These are phyloP conservation scores for Epizoanthus illoricatus DNA, from an alignment of 92 coral and sea anemone genomes.

Conservation along the genomic window DNA sequence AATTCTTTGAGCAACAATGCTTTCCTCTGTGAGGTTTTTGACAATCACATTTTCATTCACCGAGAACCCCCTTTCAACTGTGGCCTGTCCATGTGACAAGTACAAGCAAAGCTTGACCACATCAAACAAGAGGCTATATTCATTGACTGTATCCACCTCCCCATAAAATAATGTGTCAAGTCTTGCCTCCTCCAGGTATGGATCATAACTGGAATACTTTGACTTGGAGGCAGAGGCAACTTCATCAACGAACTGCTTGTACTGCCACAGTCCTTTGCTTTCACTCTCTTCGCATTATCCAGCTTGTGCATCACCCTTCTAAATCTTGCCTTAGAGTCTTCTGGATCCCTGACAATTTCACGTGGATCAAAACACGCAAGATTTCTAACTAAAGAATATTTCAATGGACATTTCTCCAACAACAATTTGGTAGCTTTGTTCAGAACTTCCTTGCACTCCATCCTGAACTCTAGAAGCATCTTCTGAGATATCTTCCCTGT, in stretches of 20 bases:
- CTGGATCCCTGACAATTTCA: slow-evolving; percentile 26
- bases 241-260: too few relatives aligned
- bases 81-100: neutral
- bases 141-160: too few relatives aligned
- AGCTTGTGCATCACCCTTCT: slow-evolving; percentile 16
- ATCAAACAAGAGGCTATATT: too few relatives aligned
- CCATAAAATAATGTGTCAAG: too few relatives aligned
- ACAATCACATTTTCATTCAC: too few relatives aligned
- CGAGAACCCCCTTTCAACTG: too few relatives aligned
- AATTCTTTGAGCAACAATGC: too few relatives aligned
- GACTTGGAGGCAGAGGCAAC: neutral
- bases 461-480: slow-evolving; percentile 20
- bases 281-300: slow-evolving; percentile 27
- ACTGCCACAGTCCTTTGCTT: too few relatives aligned
- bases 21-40: too few relatives aligned
- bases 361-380: slow-evolving; percentile 18
- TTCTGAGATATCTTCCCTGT: slow-evolving; percentile 19
- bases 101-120: neutral
- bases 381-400: slow-evolving; percentile 26
- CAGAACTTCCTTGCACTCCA: slow-evolving; percentile 28
- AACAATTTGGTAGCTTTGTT: slow-evolving; percentile 27
- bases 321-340: slow-evolving; percentile 24
- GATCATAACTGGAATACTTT: neutral
- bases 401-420: slow-evolving; percentile 3
- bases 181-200: neutral